phyloP scores from a whole-genome alignment of 2,888 invertebrate species.

The Nomada fabriciana region DNA sequence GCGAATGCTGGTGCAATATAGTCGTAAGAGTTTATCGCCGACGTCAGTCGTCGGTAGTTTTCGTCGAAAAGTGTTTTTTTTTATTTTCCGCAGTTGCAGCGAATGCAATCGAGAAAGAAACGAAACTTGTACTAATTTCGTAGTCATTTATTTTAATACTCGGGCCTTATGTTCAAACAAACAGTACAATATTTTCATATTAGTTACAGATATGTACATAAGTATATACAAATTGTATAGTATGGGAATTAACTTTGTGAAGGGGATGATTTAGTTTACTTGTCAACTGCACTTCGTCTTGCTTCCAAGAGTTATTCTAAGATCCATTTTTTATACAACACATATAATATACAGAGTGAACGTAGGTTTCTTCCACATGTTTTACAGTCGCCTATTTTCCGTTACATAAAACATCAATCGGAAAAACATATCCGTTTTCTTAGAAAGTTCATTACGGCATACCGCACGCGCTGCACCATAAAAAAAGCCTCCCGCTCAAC shows the following conservation, averaged over 20 bases:
- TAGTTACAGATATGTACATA: no score
- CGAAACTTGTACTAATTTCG: neutral
- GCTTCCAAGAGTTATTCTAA: neutral
- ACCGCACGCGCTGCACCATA: neutral
- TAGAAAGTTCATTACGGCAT: slow-evolving; percentile 23
- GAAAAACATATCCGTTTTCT: neutral
- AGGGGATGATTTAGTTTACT: neutral
- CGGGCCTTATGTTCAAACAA: no score
- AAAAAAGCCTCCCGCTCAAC: neutral
- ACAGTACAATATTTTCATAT: no score
- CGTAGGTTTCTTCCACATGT: neutral
- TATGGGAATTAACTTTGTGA: neutral
- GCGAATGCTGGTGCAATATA: neutral
- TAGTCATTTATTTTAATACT: no score
- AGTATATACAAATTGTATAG: no score
- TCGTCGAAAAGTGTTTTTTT: neutral
- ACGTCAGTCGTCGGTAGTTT: neutral
- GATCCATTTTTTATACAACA: neutral
- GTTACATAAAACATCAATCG: neutral
- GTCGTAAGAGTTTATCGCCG: neutral
- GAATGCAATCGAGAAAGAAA: neutral
- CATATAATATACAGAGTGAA: neutral
- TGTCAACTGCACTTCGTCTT: neutral
- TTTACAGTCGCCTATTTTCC: neutral
- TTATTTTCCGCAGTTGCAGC: neutral